Evolutionary conservation across 1,140 invertebrate genomes (phyloP).

Genomic region (Mamestra configurata): DNA sequence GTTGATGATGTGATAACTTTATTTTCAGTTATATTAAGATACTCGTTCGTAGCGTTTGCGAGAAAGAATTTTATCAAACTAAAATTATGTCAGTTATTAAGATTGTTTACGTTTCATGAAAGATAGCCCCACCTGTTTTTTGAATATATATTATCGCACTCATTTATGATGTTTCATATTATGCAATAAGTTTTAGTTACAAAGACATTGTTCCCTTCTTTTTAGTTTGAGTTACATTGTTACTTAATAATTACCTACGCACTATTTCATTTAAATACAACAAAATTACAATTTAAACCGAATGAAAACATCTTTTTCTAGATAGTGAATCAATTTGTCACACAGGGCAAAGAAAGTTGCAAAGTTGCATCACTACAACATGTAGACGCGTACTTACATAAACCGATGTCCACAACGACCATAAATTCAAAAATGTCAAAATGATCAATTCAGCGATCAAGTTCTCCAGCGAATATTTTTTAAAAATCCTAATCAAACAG

Average conservation of each 20-base stretch:
- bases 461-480: neutral
- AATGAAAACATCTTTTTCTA: neutral
- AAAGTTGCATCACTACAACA: too few relatives aligned
- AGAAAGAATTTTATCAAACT: neutral
- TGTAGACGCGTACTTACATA: too few relatives aligned
- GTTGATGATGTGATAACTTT: neutral
- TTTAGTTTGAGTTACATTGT: too few relatives aligned
- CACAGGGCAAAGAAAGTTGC: neutral
- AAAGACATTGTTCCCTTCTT: too few relatives aligned
- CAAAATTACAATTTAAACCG: too few relatives aligned
- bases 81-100: neutral
- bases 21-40: neutral
- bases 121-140: neutral
- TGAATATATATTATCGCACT: too few relatives aligned
- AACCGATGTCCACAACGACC: too few relatives aligned
- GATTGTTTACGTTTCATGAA: neutral
- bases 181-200: too few relatives aligned
- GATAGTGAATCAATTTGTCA: neutral
- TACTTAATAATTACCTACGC: too few relatives aligned
- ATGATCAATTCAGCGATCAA: neutral
- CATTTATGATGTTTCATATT: too few relatives aligned
- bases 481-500: neutral
- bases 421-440: neutral
- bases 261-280: too few relatives aligned
- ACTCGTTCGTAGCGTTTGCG: neutral